Evolutionary conservation across 2,888 invertebrate species (phyloP).

Genomic region (Caenorhabditis drosophilae): DNA sequence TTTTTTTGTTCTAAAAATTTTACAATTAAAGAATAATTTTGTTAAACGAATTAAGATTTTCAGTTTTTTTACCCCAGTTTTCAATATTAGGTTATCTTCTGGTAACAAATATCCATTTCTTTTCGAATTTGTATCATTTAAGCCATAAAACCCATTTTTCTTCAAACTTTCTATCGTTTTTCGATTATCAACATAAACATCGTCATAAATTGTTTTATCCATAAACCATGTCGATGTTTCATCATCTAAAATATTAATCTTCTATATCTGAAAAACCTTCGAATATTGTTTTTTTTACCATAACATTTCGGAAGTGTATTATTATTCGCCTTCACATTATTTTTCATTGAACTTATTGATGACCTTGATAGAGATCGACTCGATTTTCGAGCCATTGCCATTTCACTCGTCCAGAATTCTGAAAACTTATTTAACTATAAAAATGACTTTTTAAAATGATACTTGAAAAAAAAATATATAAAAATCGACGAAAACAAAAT

Average conservation of each 20-base stretch:
- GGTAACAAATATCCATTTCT: neutral
- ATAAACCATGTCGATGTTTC: constrained; percentile 32
- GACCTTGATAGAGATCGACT: constrained; percentile 16
- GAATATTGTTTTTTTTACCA: constrained; percentile 9
- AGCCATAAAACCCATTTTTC: neutral
- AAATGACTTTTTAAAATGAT: too few species aligned
- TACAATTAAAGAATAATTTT: neutral
- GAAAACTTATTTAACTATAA: too few species aligned
- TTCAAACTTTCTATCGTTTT: neutral
- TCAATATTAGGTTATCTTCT: too few species aligned
- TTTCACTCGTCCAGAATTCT: constrained; percentile 44
- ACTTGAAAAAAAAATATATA: neutral
- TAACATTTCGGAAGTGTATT: constrained; percentile 25
- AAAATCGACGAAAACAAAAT: too few species aligned
- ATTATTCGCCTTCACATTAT: constrained; percentile 14
- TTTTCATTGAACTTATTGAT: constrained; percentile 16
- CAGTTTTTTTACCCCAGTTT: too few species aligned
- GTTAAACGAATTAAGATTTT: too few species aligned
- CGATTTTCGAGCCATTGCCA: constrained; percentile 37
- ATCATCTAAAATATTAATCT: neutral
- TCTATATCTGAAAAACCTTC: too few species aligned
- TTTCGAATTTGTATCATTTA: neutral
- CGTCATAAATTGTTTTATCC: constrained; percentile 16
- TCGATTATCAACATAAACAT: constrained; percentile 6
- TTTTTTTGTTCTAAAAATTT: constrained; percentile 9